Evolutionary conservation across 2,888 invertebrate genomes (phyloP), one percentile per base, ranked within the genome.

Genomic region (Lobophora halterata): DNA sequence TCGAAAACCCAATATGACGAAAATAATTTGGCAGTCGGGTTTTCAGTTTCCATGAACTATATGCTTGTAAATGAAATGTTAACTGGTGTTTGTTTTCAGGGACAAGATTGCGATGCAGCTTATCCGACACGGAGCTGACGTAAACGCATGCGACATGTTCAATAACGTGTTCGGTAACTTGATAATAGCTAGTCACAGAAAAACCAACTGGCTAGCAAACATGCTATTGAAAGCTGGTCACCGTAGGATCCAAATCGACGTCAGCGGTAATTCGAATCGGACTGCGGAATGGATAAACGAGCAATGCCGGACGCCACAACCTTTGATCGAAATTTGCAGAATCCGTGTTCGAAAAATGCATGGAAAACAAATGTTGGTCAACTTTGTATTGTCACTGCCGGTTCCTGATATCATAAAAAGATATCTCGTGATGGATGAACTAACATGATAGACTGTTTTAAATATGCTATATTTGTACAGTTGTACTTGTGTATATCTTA

Each of bases 71-170:
- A n/a, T n/a, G n/a, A n/a, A n/a, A n/a, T n/a, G n/a, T n/a, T n/a
- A n/a, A n/a, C n/a, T 20, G 19, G 35, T 23, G 27, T 21, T 13
- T 41, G 39, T 16, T 77, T 78, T 29, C 75, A 88, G 88, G 51
- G 81, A 86, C 46, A 59, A 78, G 33, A 90, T 90, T 5, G 91
- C 91, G 1, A 74, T 85, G 23, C 65, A 89, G 5, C 75, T 92
- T 5, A 88, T 92, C 30, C 86, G 89, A 33, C 88, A 91, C 48
- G 92, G 92, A 16, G 90, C 90, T 5, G 89, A 92, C 56, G 91
- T 91, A 0, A 92, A 91, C 62, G 71, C 88, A 1, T 87, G 88
- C 45, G 90, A 90, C 55, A 77, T 90, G 37, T 80, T 88, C 33
- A 81, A 89, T 1, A 89, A 86, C 48, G 79, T 78, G 2, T 78